phyloP scores from a whole-genome alignment of 2,797 vertebrate species.

The Oryzias dopingdopingensis region DNA sequence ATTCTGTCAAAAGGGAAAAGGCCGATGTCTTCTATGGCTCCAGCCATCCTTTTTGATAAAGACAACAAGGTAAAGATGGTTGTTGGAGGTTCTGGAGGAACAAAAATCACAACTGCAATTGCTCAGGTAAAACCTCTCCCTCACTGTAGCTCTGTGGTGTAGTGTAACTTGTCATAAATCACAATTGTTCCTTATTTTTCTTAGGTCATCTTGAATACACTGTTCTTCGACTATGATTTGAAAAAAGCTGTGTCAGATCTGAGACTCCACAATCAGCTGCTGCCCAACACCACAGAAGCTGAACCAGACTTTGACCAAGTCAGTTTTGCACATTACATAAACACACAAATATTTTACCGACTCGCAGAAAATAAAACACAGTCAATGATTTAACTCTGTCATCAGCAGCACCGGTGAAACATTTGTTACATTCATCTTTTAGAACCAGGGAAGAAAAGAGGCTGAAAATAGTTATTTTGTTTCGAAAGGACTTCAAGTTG shows the following conservation, averaged over 20 bases:
- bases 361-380: conserved; percentile 5
- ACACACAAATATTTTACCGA: conserved; percentile 15
- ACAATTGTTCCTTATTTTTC: no score
- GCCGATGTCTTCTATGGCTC: conserved; percentile 95
- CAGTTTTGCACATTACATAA: conserved; percentile 38
- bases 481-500: no score
- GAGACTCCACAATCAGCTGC: conserved; percentile 90
- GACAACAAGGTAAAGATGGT: conserved; percentile 85
- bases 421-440: conserved; percentile 25
- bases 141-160: not conserved
- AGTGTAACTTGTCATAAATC: not conserved
- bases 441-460: not conserved
- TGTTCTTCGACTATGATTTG: conserved; percentile 87
- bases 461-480: not conserved
- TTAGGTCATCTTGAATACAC: conserved; percentile 85
- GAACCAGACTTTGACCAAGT: conserved; percentile 84
- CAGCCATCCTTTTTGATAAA: conserved; percentile 84
- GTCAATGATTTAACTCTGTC: conserved; percentile 4
- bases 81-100: conserved; percentile 91
- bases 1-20: conserved; percentile 82
- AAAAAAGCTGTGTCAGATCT: conserved; percentile 80
- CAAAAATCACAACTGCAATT: conserved; percentile 88
- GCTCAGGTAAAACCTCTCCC: conserved; percentile 76
- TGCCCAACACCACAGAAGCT: conserved; percentile 76
- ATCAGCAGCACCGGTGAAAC: not conserved